Conservation (phyloP, 2,797 vertebrate species). For the Anniella stebbinsi region DNA sequence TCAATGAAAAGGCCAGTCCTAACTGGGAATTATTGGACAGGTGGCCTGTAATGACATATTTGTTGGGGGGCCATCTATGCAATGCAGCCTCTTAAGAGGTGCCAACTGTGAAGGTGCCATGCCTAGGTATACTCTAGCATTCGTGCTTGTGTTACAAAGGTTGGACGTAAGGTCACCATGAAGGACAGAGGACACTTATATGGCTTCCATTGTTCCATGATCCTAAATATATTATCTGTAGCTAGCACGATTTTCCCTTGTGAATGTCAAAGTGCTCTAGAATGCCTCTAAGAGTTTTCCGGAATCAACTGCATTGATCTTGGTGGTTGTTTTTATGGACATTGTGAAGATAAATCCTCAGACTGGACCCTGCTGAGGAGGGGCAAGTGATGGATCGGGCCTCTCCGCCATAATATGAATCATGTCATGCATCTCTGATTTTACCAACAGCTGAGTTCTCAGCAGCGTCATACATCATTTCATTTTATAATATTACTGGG, state of each 20-base stretch:
- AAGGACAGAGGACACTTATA: constrained; percentile 55
- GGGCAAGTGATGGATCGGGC: not conserved
- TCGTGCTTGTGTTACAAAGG: constrained; percentile 33
- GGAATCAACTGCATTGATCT: constrained; percentile 26
- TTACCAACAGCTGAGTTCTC: constrained; percentile 25
- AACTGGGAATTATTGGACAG: constrained; percentile 38
- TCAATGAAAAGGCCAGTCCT: not conserved
- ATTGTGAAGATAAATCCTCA: constrained; percentile 1
- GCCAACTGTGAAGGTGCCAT: constrained; percentile 43
- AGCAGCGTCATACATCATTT: constrained; percentile 25
- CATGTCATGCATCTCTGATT: not conserved
- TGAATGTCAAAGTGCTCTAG: constrained; percentile 6
- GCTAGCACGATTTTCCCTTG: constrained; percentile 42
- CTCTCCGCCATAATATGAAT: constrained; percentile 17
- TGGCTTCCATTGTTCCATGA: constrained; percentile 50
- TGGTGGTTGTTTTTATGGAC: constrained; percentile 15
- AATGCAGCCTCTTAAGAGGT: not conserved
- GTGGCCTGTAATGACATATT: constrained; percentile 52
- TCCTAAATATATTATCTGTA: constrained; percentile 46
- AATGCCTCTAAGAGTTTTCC: constrained; percentile 59
- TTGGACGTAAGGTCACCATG: constrained; percentile 47
- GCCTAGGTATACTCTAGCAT: constrained; percentile 34
- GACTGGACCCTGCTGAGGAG: constrained; percentile 16
- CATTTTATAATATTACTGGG: constrained; percentile 31
- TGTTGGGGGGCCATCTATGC: constrained; percentile 12